A percentile compares a stretch with the other conserved stretches of the same genome.
phyloP scores from a whole-genome alignment of 64 coral and sea anemone genomes.

The Astreopora myriophthalma region DNA sequence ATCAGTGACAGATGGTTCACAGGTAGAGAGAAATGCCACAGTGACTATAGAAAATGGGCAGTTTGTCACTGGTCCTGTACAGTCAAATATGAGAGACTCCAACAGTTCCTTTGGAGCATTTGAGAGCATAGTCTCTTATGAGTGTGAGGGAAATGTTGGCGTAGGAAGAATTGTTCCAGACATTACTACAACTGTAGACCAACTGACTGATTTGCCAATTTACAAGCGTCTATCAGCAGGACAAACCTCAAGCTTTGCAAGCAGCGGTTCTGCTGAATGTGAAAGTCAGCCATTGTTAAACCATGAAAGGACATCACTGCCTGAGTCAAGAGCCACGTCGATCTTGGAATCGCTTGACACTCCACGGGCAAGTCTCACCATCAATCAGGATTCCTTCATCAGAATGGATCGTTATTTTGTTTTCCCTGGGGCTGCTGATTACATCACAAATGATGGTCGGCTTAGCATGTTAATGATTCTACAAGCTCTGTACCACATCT shows the following conservation, averaged over 20 bases:
- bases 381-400: constrained; percentile 18
- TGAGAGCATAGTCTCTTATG: constrained; percentile 1
- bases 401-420: constrained; percentile 79
- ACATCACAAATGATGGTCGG: constrained; percentile 87
- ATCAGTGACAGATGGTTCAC: not conserved
- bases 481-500: constrained; percentile 75
- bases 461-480: constrained; percentile 81
- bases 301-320: not conserved
- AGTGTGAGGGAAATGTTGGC: not conserved
- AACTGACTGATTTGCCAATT: not conserved
- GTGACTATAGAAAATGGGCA: not conserved
- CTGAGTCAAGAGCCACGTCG: not conserved
- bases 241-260: not conserved
- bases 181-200: not conserved
- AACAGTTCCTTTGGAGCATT: not conserved
- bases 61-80: not conserved
- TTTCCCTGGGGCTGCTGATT: constrained; percentile 82
- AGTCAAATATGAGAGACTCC: not conserved
- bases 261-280: constrained; percentile 20
- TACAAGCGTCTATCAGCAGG: not conserved
- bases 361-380: not conserved
- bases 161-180: not conserved
- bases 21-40: not conserved
- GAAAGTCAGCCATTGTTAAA: constrained; percentile 18
- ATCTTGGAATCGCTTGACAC: not conserved